Evolutionary conservation across 2,888 invertebrate species (phyloP), one percentile per base, ranked within the genome.

Genomic region (Watsonalla binaria): DNA sequence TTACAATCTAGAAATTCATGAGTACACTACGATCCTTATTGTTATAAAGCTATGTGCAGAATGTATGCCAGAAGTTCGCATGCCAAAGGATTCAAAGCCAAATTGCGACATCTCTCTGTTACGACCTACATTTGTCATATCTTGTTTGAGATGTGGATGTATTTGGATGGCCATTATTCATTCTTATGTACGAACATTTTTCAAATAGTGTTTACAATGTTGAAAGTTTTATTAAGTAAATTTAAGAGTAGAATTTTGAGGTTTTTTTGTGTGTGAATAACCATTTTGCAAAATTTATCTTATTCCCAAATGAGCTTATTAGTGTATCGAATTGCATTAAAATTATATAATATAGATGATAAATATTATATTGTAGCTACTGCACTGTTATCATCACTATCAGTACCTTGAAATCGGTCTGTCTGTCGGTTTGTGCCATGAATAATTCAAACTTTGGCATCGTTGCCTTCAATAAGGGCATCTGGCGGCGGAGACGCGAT

Each of bases 361-460:
- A 55, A 53, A 63, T 65, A 68, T 59, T 56, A 63, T 66, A 72
- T 69, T 62, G 61, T 50, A 51, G 56, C 58, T 54, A 54, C 54
- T 62, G 58, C 65, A 62, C 59, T 66, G 67, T 71, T 65, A 67
- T 66, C 62, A 60, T 62, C 48, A 46, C 46, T 49, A 54, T 48
- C 34, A 46, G 46, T 42, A 56, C 54, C 56, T 64, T 64, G 51
- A 54, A 61, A 58, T 67, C 48, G 50, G 59, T 51, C 45, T 56
- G 51, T 55, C 52, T 52, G 51, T 53, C 58, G 50, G 57, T 58
- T 48, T 61, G 63, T 55, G 65, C 37, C 59, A 74, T 81, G 80
- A 78, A 80, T 81, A 72, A 81, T 80, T 68, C 74, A 81, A 55
- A 37, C 54, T 58, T 56, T 49, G 42, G 42, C 42, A 42, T 42